Conservation (phyloP, 2,888 invertebrate species). For the Anticlea derivata region DNA sequence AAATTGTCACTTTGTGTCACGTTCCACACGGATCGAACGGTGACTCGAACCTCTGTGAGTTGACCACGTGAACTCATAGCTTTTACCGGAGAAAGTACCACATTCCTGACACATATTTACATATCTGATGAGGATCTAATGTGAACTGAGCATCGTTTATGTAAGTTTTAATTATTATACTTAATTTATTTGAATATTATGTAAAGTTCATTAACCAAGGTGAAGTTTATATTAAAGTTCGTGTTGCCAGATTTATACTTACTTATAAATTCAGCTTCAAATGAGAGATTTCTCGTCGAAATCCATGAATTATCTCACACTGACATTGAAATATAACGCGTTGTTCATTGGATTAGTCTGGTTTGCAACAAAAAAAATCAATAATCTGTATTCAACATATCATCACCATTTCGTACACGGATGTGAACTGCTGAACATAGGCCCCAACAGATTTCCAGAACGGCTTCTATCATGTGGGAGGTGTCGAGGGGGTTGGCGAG, state of each 20-base stretch:
- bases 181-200: slow-evolving; percentile 2
- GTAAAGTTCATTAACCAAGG: slow-evolving; percentile 4
- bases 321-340: no score
- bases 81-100: slow-evolving; percentile 58
- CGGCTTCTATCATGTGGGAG: no score
- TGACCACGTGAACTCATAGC: slow-evolving; percentile 49
- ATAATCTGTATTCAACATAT: no score
- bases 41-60: slow-evolving; percentile 33
- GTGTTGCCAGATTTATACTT: not conserved
- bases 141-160: slow-evolving; percentile 5
- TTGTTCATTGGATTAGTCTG: no score
- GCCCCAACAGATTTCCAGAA: no score
- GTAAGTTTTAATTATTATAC: not conserved
- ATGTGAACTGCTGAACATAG: no score
- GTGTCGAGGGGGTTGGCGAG: no score
- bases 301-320: not conserved
- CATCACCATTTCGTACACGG: no score
- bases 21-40: slow-evolving; percentile 9
- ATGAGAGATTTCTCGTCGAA: not conserved
- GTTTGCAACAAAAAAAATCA: no score
- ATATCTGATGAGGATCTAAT: slow-evolving; percentile 18
- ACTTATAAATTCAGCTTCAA: no score
- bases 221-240: not conserved
- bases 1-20: slow-evolving; percentile 13
- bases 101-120: slow-evolving; percentile 46